Evolutionary conservation across 2,888 invertebrate species (phyloP).

Genomic region (Podabrus alpinus): DNA sequence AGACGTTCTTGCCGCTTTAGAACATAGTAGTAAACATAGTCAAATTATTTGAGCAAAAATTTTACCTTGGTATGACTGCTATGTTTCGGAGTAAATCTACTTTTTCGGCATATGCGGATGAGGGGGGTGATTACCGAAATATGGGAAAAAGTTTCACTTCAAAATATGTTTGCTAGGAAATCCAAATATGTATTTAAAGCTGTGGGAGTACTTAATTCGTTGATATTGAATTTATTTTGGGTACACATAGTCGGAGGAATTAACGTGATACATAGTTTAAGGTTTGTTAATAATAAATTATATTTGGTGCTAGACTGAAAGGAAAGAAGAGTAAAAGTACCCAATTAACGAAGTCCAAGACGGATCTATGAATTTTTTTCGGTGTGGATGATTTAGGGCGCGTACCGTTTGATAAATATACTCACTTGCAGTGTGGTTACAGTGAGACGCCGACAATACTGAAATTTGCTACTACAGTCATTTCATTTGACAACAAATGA

Average conservation of each 20-base stretch:
- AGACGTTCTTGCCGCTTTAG: constrained; percentile 84
- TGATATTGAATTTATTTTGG: background rate
- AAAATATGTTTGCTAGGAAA: background rate
- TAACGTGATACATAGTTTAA: constrained; percentile 26
- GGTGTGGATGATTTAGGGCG: background rate
- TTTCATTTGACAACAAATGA: no score
- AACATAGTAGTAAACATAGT: constrained; percentile 84
- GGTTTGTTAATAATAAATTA: constrained; percentile 22
- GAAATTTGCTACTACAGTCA: background rate
- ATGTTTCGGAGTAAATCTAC: background rate
- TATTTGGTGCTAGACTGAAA: constrained; percentile 26
- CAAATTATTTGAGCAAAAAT: constrained; percentile 60
- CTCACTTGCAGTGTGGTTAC: background rate
- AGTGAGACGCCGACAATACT: no score
- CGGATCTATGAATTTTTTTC: background rate
- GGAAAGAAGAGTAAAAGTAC: background rate
- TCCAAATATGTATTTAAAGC: background rate
- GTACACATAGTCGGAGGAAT: background rate
- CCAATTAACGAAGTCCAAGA: background rate
- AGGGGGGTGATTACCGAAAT: background rate
- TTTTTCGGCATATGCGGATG: background rate
- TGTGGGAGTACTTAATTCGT: background rate
- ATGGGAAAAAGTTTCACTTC: background rate
- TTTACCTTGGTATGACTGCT: background rate
- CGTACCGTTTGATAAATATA: background rate